Evolutionary conservation across 2,888 invertebrate genomes (phyloP).

Genomic region (Harmothoe impar): DNA sequence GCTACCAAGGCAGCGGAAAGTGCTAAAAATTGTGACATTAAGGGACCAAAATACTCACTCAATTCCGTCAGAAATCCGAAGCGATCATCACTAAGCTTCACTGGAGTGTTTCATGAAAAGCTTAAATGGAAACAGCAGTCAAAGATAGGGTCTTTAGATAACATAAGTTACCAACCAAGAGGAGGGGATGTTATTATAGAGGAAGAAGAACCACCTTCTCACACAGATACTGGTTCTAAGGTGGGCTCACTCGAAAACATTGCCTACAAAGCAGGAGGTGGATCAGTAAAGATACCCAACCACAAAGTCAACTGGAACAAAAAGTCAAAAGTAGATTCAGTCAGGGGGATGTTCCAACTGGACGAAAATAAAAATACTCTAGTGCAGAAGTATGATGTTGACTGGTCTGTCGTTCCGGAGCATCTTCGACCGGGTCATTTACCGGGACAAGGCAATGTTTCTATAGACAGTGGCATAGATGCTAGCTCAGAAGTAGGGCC

Average conservation of each 20-base stretch:
- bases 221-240: constrained; percentile 87
- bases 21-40: constrained; percentile 20
- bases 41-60: constrained; percentile 38
- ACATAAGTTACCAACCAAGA: constrained; percentile 15
- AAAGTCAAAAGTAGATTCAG: constrained; percentile 39
- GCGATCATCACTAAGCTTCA: background rate
- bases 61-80: background rate
- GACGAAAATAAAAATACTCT: background rate
- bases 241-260: constrained; percentile 96
- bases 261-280: constrained; percentile 91
- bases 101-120: constrained; percentile 45
- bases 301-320: constrained; percentile 87
- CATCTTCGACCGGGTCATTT: constrained; percentile 17
- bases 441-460: background rate
- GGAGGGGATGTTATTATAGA: constrained; percentile 52
- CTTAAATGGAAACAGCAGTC: constrained; percentile 59
- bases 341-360: constrained; percentile 22
- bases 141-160: constrained; percentile 52
- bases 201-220: background rate
- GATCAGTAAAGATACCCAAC: constrained; percentile 93
- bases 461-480: too few relatives aligned
- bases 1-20: background rate
- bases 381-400: constrained; percentile 39
- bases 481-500: background rate
- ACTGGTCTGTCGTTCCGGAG: constrained; percentile 41